phyloP scores from a whole-genome alignment of 1,140 invertebrate species.

The Belonocnema kinseyi region DNA sequence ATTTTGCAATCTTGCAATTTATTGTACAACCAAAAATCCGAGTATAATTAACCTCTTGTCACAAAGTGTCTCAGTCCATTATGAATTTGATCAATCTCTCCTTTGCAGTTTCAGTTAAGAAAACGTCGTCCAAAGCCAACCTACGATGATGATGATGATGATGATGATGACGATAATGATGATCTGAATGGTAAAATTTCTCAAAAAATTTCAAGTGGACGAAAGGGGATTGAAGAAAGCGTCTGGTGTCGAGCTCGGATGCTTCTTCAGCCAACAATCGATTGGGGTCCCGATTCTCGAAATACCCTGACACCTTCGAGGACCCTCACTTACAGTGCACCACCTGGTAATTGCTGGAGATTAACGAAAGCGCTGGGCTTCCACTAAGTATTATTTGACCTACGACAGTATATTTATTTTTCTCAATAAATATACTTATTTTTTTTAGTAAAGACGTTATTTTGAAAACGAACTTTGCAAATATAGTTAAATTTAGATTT shows the following conservation, averaged over 20 bases:
- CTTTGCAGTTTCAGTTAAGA: conserved; percentile 60
- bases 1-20: no score
- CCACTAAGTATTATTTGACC: conserved; percentile 28
- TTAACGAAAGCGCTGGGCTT: no score
- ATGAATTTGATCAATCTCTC: neutral
- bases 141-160: conserved; percentile 64
- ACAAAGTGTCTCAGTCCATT: no score
- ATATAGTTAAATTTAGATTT: no score
- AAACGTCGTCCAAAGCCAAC: conserved; percentile 51
- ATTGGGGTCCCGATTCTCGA: conserved; percentile 79
- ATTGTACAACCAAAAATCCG: no score
- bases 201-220: conserved; percentile 44
- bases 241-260: conserved; percentile 71
- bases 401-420: neutral
- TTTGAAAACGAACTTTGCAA: no score
- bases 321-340: conserved; percentile 62
- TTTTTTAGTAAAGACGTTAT: no score
- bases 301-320: conserved; percentile 66
- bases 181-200: conserved; percentile 57
- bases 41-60: no score
- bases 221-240: conserved; percentile 51
- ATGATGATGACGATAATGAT: conserved; percentile 63
- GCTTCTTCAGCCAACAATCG: conserved; percentile 79
- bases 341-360: conserved; percentile 59
- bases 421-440: no score